Evolutionary conservation across 2,113 vertebrate species (phyloP).

Genomic region (Otocyon megalotis): DNA sequence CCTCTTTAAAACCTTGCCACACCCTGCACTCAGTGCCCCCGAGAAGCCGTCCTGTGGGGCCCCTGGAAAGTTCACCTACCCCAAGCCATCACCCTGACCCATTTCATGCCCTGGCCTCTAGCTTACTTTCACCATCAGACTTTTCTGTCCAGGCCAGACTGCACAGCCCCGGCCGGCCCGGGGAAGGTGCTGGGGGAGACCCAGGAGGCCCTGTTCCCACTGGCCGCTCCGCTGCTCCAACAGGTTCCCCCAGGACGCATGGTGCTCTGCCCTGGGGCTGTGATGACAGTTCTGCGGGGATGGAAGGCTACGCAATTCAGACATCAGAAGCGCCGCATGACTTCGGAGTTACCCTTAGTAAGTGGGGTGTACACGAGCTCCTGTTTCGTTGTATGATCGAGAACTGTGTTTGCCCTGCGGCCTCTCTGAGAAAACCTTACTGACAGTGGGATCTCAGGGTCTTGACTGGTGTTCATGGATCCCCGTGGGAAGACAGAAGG

Average conservation of each 20-base stretch:
- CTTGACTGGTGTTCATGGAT: neutral
- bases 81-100: neutral
- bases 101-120: accelerated
- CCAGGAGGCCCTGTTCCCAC: neutral
- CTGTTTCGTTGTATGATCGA: neutral
- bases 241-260: neutral
- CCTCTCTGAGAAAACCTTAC: neutral
- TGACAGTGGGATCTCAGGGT: neutral
- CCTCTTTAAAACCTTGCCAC: neutral
- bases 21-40: neutral
- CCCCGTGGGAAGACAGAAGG: neutral
- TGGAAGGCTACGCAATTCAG: neutral
- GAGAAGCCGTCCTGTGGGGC: accelerated
- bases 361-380: neutral
- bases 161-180: neutral
- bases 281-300: neutral
- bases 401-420: neutral
- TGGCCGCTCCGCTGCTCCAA: neutral
- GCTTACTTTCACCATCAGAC: neutral
- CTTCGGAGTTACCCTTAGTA: neutral
- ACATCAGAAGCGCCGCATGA: accelerated
- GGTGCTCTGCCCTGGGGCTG: neutral
- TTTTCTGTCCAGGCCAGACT: neutral
- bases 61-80: neutral
- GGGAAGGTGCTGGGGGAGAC: neutral